Conservation (phyloP, 2,113 vertebrate genomes). For the Albula goreensis region DNA sequence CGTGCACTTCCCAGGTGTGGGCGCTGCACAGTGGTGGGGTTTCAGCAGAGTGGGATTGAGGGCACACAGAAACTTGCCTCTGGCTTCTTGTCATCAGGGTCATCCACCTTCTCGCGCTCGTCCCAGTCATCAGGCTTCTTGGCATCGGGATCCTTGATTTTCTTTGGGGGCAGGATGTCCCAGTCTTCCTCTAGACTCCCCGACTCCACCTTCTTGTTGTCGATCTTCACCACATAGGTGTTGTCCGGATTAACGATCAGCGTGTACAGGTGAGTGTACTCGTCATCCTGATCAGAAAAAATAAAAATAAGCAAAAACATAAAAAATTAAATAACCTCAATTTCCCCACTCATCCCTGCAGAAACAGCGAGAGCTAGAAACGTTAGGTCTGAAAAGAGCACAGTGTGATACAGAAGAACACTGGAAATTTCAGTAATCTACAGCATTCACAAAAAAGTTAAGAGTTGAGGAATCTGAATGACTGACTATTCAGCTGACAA, state of each 20-base stretch:
- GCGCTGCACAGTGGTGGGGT: too few relatives aligned
- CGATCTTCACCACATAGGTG: constrained; percentile 85
- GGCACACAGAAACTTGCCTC: constrained; percentile 59
- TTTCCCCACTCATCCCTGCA: too few relatives aligned
- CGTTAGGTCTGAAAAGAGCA: too few relatives aligned
- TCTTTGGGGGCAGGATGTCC: constrained; percentile 79
- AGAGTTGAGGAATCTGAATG: too few relatives aligned
- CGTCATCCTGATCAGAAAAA: constrained; percentile 70
- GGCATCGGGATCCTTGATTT: constrained; percentile 77
- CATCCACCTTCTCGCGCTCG: constrained; percentile 73
- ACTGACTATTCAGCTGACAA: too few relatives aligned
- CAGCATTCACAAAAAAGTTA: too few relatives aligned
- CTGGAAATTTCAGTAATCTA: too few relatives aligned
- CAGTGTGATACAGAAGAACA: too few relatives aligned
- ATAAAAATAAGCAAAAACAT: background rate
- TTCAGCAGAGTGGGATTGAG: background rate
- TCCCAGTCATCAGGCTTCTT: constrained; percentile 83
- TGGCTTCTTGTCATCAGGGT: constrained; percentile 79
- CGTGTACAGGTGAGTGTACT: constrained; percentile 79
- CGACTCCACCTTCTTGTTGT: constrained; percentile 80
- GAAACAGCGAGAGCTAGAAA: too few relatives aligned
- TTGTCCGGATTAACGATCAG: constrained; percentile 77
- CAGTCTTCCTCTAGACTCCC: constrained; percentile 79
- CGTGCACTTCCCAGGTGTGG: too few relatives aligned
- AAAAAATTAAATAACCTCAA: background rate